These are phyloP conservation scores for Agrilus planipennis DNA, from an alignment of 1,140 invertebrate species.

Conservation along the genomic window DNA sequence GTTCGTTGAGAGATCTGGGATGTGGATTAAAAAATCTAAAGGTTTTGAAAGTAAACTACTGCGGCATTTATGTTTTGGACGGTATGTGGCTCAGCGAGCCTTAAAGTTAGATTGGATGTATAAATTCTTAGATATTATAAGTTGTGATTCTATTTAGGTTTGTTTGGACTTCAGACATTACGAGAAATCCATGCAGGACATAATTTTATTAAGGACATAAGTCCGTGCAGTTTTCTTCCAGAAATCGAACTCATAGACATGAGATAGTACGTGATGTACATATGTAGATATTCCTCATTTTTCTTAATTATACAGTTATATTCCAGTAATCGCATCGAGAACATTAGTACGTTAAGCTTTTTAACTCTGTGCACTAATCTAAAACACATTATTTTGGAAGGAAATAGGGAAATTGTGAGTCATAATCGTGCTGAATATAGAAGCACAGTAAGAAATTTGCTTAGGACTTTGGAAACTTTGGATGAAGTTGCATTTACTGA, in stretches of 20 bases:
- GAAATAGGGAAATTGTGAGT: constrained; percentile 32
- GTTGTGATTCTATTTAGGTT: too few species aligned
- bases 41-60: constrained; percentile 50
- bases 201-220: constrained; percentile 46
- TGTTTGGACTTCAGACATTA: constrained; percentile 42
- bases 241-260: constrained; percentile 41
- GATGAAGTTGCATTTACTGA: constrained; percentile 24
- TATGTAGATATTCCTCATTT: constrained; percentile 4
- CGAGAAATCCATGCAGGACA: constrained; percentile 47
- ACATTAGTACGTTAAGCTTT: constrained; percentile 33
- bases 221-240: constrained; percentile 41
- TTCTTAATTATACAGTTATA: constrained; percentile 2
- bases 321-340: constrained; percentile 33
- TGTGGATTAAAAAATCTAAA: constrained; percentile 45
- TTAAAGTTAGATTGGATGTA: too few species aligned
- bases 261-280: constrained; percentile 33
- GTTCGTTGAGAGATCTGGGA: constrained; percentile 53
- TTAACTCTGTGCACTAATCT: constrained; percentile 35
- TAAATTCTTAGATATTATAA: too few species aligned
- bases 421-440: constrained; percentile 25
- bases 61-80: constrained; percentile 49
- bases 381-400: constrained; percentile 32
- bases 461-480: constrained; percentile 33
- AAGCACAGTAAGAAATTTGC: constrained; percentile 27
- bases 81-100: constrained; percentile 40